Conservation (phyloP, 2,797 vertebrate species). For the Amazona finschi region DNA sequence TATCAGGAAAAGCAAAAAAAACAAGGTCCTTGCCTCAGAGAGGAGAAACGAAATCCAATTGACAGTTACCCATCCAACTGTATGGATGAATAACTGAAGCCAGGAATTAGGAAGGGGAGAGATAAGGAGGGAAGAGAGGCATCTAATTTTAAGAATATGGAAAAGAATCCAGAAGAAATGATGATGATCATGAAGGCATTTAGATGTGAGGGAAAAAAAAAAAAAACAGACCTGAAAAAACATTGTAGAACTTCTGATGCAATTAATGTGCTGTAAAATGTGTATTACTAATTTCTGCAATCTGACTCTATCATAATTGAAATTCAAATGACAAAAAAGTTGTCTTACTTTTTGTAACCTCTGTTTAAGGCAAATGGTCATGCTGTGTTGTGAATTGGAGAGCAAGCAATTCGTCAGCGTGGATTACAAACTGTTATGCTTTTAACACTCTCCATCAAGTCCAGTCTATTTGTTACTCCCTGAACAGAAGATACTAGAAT, state of each 20-base stretch:
- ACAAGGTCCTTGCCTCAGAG: background rate
- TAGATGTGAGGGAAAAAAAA: background rate
- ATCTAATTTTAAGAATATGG: background rate
- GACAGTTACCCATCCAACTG: background rate
- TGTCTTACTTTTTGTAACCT: background rate
- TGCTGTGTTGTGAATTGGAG: rapidly evolving
- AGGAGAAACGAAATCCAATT: background rate
- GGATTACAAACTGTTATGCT: background rate
- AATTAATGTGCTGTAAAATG: background rate
- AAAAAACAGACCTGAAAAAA: background rate
- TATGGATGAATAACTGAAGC: background rate
- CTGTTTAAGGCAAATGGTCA: background rate
- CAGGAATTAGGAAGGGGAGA: background rate
- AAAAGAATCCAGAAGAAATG: background rate
- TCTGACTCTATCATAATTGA: background rate
- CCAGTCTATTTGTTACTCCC: background rate
- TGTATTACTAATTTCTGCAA: background rate
- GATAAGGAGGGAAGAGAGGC: background rate
- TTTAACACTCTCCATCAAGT: background rate
- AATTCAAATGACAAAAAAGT: background rate
- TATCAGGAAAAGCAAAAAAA: background rate
- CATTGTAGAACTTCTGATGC: background rate
- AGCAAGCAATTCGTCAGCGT: background rate
- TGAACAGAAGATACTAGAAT: background rate
- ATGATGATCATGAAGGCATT: background rate